phyloP scores from a whole-genome alignment of 2,888 invertebrate genomes.

The Chrysina gloriosa region DNA sequence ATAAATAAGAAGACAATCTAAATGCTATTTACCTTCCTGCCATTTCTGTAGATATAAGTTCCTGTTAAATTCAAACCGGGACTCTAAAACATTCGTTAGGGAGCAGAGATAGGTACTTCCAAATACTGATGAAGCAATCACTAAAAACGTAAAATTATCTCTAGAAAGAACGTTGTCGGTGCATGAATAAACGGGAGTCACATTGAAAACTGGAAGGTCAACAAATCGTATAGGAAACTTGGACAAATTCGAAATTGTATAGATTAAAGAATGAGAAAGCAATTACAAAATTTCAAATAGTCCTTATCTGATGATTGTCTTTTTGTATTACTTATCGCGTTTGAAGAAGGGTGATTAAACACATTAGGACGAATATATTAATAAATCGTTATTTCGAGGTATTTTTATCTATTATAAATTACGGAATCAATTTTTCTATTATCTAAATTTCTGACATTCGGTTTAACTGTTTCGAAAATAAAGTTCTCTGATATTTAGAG shows the following conservation, averaged over 20 bases:
- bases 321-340: too few species aligned
- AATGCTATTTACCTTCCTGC: conserved; percentile 6
- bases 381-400: too few species aligned
- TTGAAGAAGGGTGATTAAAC: background rate
- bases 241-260: background rate
- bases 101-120: background rate
- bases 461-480: too few species aligned
- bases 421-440: too few species aligned
- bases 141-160: background rate
- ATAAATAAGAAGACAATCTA: background rate
- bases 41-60: background rate
- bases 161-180: background rate
- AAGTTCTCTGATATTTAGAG: too few species aligned
- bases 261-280: background rate
- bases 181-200: conserved; percentile 1
- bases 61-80: too few species aligned
- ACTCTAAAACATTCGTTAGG: too few species aligned
- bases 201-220: conserved; percentile 26
- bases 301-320: background rate
- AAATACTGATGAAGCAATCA: background rate
- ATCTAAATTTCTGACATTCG: too few species aligned
- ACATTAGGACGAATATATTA: background rate
- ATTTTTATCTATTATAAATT: too few species aligned
- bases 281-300: background rate
- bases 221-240: background rate